phyloP scores from a whole-genome alignment of 2,888 invertebrate species.

The Frankliniella fusca region DNA sequence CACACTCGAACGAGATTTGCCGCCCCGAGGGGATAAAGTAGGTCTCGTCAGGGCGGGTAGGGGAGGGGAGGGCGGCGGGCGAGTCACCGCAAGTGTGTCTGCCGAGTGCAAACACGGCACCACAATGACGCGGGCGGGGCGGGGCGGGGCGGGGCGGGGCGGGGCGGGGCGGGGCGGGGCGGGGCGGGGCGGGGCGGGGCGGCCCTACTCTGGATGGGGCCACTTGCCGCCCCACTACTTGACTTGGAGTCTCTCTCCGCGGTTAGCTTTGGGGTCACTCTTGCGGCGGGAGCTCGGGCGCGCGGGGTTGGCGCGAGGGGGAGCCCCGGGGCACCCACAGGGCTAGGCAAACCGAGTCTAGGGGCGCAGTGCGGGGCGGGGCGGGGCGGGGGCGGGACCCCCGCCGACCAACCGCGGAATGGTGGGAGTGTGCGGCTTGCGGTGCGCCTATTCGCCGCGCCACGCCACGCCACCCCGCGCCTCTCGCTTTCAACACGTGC shows the following conservation, averaged over 20 bases:
- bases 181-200: too few species aligned
- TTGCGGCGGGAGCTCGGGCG: constrained; percentile 23
- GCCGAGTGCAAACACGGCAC: background rate
- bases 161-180: too few species aligned
- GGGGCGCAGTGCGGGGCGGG: background rate
- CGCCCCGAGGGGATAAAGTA: too few species aligned
- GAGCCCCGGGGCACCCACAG: constrained; percentile 3
- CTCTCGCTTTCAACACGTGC: constrained; percentile 21
- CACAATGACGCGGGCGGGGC: background rate
- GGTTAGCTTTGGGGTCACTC: constrained; percentile 18
- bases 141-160: background rate
- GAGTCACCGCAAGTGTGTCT: too few species aligned
- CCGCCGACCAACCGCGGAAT: constrained; percentile 28
- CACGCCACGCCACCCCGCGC: background rate
- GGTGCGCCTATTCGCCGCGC: constrained; percentile 7
- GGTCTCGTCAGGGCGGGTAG: too few species aligned
- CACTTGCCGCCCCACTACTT: background rate
- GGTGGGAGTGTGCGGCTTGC: constrained; percentile 6
- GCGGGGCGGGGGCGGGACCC: constrained; percentile 10
- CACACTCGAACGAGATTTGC: too few species aligned
- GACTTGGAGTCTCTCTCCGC: constrained; percentile 11
- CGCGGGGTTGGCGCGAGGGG: constrained; percentile 5
- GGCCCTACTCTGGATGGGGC: background rate
- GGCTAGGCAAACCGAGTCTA: background rate
- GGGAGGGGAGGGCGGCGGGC: too few species aligned